Evolutionary conservation across 1,140 invertebrate species (phyloP), one percentile per base, ranked within the genome.

Genomic region (Magallana angulata): DNA sequence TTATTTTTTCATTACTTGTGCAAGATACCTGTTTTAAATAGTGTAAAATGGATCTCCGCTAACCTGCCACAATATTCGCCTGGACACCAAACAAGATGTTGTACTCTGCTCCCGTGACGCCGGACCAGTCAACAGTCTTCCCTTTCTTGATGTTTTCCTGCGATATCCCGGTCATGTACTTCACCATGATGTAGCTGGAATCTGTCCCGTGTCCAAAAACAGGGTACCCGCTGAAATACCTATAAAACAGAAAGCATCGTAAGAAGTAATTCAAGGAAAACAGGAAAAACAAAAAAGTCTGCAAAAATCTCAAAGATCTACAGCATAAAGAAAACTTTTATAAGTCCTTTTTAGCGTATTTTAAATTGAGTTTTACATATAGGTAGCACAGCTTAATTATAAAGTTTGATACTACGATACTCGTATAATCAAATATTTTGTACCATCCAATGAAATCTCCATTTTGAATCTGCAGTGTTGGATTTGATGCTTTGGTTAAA

Each of bases 371-470:
- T 48, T 48, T 48, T 48, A 48, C 2, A 48, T 1, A 1, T 48
- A 48, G 36, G 36, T 48, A 48, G 5, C 36, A 48, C 0, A 48
- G 1, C 36, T 48, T 4, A 48, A 48, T 48, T 48, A 48, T 48
- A 48, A 48, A 48, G 36, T 48, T 48, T 48, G 36, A 48, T 5
- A 48, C 36, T 48, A 48, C 36, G 36, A 48, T 48, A 48, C 5
- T 48, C 5, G 36, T 48, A 48, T 48, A 48, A 48, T 48, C 0
- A 48, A 48, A 48, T 48, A 48, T 48, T 48, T 2, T 48, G 24
- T 76, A 76, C 68, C 68, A 76, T 76, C 68, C 68, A 24, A 76
- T 76, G 68, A 76, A 76, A 30, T 76, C 68, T 18, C 68, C 68
- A 30, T 76, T 76, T 76, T 76, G 68, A 76, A 76, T 36, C 24